These are phyloP conservation scores for Microcebus griseorufus DNA, from an alignment of 2,113 vertebrate species.

Conservation along the genomic window DNA sequence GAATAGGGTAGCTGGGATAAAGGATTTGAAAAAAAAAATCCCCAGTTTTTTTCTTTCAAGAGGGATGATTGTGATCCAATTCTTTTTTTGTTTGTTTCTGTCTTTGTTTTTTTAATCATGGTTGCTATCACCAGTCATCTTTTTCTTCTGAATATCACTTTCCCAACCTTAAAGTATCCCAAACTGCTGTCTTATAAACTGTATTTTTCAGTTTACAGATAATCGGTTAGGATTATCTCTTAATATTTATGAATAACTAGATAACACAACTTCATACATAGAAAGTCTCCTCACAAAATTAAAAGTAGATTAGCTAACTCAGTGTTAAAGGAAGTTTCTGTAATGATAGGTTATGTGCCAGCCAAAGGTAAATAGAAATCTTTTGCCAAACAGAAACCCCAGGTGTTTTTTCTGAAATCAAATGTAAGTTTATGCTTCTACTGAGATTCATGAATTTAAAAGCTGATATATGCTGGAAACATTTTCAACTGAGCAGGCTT, in stretches of 20 bases:
- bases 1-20: not conserved
- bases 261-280: not conserved
- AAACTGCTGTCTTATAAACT: not conserved
- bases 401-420: conserved; percentile 3
- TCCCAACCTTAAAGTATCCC: not conserved
- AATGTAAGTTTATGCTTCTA: conserved; percentile 18
- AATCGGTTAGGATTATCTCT: not conserved
- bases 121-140: not conserved
- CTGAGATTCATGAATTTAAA: conserved; percentile 20
- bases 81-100: too few relatives aligned
- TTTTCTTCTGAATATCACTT: not conserved
- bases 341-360: conserved; percentile 3
- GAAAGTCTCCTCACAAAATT: not conserved
- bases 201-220: not conserved
- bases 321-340: not conserved
- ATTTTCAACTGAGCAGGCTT: not conserved
- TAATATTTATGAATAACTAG: not conserved
- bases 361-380: conserved; percentile 35
- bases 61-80: not conserved
- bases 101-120: not conserved
- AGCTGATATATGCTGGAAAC: not conserved
- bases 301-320: not conserved
- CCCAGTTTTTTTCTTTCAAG: not conserved
- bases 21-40: not conserved
- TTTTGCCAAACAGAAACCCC: not conserved